Evolutionary conservation across 35 echinoderm and acorn worm species (phyloP), one percentile per base, ranked within the genome.

Genomic region (Chiridota heheva): DNA sequence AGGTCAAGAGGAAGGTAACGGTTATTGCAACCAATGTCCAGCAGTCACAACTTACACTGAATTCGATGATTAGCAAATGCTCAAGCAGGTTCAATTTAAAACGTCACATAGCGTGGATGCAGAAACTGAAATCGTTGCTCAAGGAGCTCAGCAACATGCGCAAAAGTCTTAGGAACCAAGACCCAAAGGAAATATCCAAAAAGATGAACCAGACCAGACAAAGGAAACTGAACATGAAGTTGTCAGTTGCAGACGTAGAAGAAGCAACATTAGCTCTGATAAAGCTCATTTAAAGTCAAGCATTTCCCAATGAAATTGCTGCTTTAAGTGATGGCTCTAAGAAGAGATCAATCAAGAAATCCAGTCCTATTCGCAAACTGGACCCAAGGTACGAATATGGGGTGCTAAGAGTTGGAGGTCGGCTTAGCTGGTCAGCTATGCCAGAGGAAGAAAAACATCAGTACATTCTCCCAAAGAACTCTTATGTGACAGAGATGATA

Each of bases 361-460:
- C 13, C 7, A 93, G 84, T 43, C 56, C 67, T 42, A 78, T 94
- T 22, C 61, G 60, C 27, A 83, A 80, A 48, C 42, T 95, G 24
- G 91, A 95, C 37, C 86, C 86, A 13, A 67, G 61, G 10, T 36
- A 78, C 6, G 42, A 38, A 35, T 48, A 85, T 24, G 73, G 43
- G 2, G 32, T 81, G n/a, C 25, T 89, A 0, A 7, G 58, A 82
- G 80, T 77, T 20, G 91, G 86, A 70, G 81, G 86, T 33, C 55
- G 73, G 59, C 81, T 89, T 15, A 75, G 41, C 17, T 53, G 53
- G 44, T 56, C 91, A 48, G 31, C 65, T 2, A 53, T 96, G 22
- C 81, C 81, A 57, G 58, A 72, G 34, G 39, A 85, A 32, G 81
- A 60, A 7, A 95, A 89, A 51, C 80, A 88, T 44, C 91, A 49